Base-by-base conservation (phyloP, 2,888 invertebrate species). In the Rhingia campestris region DNA sequence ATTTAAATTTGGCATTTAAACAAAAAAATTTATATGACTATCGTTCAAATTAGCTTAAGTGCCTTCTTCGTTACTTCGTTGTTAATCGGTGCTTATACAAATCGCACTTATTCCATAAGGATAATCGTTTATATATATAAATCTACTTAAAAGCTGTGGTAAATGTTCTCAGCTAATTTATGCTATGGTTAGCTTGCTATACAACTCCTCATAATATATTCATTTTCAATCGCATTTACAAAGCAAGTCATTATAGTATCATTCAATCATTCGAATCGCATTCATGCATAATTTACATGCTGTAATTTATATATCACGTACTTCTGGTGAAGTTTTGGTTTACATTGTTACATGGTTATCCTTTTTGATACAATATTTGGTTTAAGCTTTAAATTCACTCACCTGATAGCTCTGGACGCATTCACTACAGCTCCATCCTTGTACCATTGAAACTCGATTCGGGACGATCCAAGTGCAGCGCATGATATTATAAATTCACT, bases 401-500 rank as follows among this genome's bases (percentile, higher is more conserved):
- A 95, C 96, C 96, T 95, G 59, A 93, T 94, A 12, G 95, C 94
- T 87, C 94, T 94, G 81, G 95, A 94, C 87, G 94, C 94, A 91
- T 96, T 96, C 81, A 96, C 94, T 87, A 93, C 93, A 86, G 94
- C 92, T 4, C 95, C 95, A 88, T 96, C 96, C 91, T 97, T 97
- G 92, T 94, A 96, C 96, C 96, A 97, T 37, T 94, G 94, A 90
- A 96, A 96, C 70, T 92, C 93, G 89, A 95, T 95, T 86, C 94
- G 93, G 0, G 95, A 93, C 53, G 96, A 95, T 64, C 96, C 96
- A 88, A 95, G 94, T 30, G 96, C 96, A 86, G 94, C 93, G 89
- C 97, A 97, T 64, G 95, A 95, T 86, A 97, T 92, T 87, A 95
- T 94, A 88, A 96, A 95, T 90, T 96, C 95, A 63, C 95, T 95